Evolutionary conservation across 2,797 vertebrate genomes (phyloP).

Genomic region (Carcharodon carcharias): DNA sequence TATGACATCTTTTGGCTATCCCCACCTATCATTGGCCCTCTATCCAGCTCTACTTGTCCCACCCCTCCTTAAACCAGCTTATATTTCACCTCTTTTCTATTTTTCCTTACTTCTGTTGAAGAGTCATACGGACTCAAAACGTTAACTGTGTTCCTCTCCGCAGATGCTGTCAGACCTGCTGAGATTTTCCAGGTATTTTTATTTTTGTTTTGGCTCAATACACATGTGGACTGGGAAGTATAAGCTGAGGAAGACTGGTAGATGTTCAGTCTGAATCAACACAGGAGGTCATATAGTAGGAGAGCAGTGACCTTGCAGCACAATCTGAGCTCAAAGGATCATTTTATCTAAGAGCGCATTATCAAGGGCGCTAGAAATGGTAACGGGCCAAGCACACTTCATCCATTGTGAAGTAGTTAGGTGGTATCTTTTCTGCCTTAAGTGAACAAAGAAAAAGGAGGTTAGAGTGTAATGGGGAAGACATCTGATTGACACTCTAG

Average conservation of each 20-base stretch:
- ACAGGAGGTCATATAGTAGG: not conserved
- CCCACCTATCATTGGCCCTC: no score
- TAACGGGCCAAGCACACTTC: not conserved
- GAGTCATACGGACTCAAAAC: no score
- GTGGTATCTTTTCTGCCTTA: not conserved
- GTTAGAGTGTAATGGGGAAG: not conserved
- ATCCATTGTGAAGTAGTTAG: not conserved
- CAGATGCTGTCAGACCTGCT: no score
- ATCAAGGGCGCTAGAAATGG: not conserved
- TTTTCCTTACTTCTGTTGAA: no score
- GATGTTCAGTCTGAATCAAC: not conserved
- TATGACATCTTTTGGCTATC: no score
- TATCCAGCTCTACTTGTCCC: no score
- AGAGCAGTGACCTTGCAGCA: not conserved
- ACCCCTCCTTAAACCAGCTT: no score
- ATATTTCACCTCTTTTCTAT: no score
- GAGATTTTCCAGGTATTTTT: no score
- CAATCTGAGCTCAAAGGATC: no score
- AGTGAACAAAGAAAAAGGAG: not conserved
- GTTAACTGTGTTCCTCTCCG: no score
- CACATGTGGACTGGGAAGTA: not conserved
- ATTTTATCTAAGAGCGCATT: not conserved
- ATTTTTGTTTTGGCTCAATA: no score
- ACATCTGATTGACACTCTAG: not conserved
- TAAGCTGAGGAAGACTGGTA: not conserved